phyloP scores from a whole-genome alignment of 2,797 vertebrate species.

The Adrianichthys oophorus region DNA sequence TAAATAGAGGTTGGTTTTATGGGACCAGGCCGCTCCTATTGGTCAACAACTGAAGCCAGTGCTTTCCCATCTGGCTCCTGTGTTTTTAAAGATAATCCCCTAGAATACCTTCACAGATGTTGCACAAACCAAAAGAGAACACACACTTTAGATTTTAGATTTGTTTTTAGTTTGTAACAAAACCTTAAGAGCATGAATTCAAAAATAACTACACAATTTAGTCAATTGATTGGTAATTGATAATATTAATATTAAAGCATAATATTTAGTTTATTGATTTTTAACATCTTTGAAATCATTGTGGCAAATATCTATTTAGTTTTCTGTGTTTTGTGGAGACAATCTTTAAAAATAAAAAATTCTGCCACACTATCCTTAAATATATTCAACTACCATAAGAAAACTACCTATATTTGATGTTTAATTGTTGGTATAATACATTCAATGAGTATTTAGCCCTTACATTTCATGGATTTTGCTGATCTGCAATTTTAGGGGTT shows the following conservation, averaged over 20 bases:
- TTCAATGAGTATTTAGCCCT: slow-evolving; percentile 3
- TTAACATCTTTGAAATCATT: neutral
- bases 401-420: neutral
- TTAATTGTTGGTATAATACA: neutral
- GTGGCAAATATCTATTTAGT: neutral
- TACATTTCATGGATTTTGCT: neutral
- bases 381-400: neutral
- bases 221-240: too few species aligned
- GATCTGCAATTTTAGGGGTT: neutral
- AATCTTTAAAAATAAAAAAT: neutral
- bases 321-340: neutral
- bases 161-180: neutral
- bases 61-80: slow-evolving; percentile 78
- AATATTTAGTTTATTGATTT: neutral
- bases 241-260: neutral
- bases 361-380: neutral
- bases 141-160: neutral
- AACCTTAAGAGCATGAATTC: too few species aligned
- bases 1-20: slow-evolving; percentile 72
- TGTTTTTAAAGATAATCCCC: slow-evolving; percentile 79
- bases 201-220: too few species aligned
- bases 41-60: slow-evolving; percentile 47
- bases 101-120: slow-evolving; percentile 79
- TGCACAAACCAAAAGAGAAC: slow-evolving; percentile 40
- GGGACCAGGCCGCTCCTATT: slow-evolving; percentile 52